A percentile compares a stretch with the other conserved stretches of the same genome.
These are phyloP conservation scores for Gasterosteus aculeatus DNA, from an alignment of 2,113 vertebrate genomes.

Conservation along the genomic window DNA sequence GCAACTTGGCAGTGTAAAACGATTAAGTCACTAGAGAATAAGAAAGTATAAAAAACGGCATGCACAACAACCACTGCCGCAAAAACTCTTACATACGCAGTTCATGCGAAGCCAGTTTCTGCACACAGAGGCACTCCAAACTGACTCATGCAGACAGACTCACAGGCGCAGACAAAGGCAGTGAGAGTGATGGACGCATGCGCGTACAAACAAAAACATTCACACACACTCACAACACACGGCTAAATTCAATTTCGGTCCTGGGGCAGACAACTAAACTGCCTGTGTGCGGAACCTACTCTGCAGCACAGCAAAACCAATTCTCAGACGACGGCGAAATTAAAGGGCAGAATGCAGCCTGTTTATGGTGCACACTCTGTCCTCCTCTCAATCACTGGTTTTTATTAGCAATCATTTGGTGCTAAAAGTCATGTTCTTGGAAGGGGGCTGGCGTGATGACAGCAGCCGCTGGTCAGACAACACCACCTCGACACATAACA, in stretches of 20 bases:
- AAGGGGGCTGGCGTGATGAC: constrained; percentile 62
- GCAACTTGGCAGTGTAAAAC: constrained; percentile 55
- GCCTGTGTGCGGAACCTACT: constrained; percentile 77
- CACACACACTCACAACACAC: constrained; percentile 54
- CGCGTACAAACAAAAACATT: constrained; percentile 13
- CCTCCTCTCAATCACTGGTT: constrained; percentile 84
- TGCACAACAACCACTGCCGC: constrained; percentile 34
- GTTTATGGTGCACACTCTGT: constrained; percentile 80
- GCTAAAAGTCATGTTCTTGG: constrained; percentile 76
- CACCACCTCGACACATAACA: constrained; percentile 42
- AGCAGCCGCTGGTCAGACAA: constrained; percentile 58
- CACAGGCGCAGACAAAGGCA: constrained; percentile 50
- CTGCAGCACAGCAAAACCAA: constrained; percentile 80
- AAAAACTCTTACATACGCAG: constrained; percentile 50
- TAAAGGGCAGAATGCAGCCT: constrained; percentile 83
- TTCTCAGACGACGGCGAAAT: constrained; percentile 82
- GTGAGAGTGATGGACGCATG: constrained; percentile 27
- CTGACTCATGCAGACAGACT: constrained; percentile 51
- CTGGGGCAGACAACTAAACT: constrained; percentile 81
- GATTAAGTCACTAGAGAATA: constrained; percentile 60
- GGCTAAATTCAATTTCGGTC: constrained; percentile 83
- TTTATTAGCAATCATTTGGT: constrained; percentile 85
- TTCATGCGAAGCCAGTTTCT: constrained; percentile 57
- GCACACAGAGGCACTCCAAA: constrained; percentile 41
- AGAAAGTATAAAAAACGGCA: constrained; percentile 46